These are phyloP conservation scores for Rynchops niger DNA, from an alignment of 2,113 vertebrate species.

Conservation along the genomic window DNA sequence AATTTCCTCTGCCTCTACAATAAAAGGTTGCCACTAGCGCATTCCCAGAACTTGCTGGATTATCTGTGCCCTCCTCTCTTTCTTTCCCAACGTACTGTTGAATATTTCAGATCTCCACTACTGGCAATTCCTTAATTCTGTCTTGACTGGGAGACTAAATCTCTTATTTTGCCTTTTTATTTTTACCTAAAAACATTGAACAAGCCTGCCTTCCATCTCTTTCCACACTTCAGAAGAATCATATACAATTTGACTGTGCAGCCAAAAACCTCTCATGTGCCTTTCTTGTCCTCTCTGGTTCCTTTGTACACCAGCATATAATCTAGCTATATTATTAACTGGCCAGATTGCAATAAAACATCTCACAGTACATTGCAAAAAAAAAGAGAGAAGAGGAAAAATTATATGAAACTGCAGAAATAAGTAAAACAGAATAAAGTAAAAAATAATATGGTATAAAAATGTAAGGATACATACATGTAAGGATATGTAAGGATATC, in stretches of 20 bases:
- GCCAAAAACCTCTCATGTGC: background rate
- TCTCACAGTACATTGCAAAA: background rate
- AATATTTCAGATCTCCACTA: background rate
- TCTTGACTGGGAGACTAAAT: background rate
- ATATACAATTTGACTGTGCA: background rate
- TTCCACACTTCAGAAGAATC: background rate
- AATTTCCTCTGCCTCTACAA: slow-evolving; percentile 9
- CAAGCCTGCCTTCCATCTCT: background rate
- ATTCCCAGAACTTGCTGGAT: slow-evolving; percentile 26
- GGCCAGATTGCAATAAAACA: background rate
- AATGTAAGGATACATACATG: background rate
- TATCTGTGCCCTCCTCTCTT: background rate
- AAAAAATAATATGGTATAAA: background rate
- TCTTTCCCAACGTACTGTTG: background rate
- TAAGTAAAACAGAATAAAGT: background rate
- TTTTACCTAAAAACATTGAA: background rate
- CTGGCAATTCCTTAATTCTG: background rate
- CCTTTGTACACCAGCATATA: background rate
- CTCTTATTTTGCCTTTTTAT: background rate
- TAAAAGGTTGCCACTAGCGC: background rate
- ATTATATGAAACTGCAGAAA: background rate
- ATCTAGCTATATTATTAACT: background rate
- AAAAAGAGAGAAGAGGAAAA: background rate
- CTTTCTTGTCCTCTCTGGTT: background rate
- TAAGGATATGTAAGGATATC: background rate